Evolutionary conservation across 1,140 invertebrate genomes (phyloP).

Genomic region (Araneus ventricosus): DNA sequence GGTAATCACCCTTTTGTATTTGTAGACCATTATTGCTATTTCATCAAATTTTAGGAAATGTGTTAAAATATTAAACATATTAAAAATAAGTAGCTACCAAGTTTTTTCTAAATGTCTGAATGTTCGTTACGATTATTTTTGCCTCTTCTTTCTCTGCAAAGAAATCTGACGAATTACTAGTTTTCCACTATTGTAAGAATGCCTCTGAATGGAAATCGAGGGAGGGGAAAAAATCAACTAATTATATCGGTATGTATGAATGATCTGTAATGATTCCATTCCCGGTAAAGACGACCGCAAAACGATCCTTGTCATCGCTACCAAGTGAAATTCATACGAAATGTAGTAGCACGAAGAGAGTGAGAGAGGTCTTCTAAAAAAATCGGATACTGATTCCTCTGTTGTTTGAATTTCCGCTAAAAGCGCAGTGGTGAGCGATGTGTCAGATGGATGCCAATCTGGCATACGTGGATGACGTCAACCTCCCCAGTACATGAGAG

Average conservation of each 20-base stretch:
- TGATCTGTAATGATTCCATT: constrained; percentile 63
- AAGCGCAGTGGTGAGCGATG: constrained; percentile 71
- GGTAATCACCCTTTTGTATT: too few species aligned
- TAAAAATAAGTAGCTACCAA: too few species aligned
- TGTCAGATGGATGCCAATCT: constrained; percentile 73
- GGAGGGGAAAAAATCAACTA: constrained; percentile 42
- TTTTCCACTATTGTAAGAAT: background rate
- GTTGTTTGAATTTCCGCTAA: constrained; percentile 73
- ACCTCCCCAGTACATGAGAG: background rate
- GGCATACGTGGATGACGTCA: constrained; percentile 72
- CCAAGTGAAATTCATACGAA: constrained; percentile 70
- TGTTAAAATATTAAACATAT: too few species aligned
- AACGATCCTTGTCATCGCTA: constrained; percentile 59
- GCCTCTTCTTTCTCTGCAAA: background rate
- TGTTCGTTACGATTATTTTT: too few species aligned
- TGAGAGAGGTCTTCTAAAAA: constrained; percentile 29
- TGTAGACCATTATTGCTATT: too few species aligned
- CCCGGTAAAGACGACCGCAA: constrained; percentile 65
- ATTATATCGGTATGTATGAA: constrained; percentile 22
- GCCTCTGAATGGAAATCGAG: background rate
- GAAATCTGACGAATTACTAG: background rate
- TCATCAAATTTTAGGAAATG: too few species aligned
- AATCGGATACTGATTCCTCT: constrained; percentile 66
- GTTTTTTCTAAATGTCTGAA: too few species aligned
- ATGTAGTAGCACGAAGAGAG: constrained; percentile 44